Conservation (phyloP, 2,888 invertebrate genomes). For the Micoletzkya japonica region DNA sequence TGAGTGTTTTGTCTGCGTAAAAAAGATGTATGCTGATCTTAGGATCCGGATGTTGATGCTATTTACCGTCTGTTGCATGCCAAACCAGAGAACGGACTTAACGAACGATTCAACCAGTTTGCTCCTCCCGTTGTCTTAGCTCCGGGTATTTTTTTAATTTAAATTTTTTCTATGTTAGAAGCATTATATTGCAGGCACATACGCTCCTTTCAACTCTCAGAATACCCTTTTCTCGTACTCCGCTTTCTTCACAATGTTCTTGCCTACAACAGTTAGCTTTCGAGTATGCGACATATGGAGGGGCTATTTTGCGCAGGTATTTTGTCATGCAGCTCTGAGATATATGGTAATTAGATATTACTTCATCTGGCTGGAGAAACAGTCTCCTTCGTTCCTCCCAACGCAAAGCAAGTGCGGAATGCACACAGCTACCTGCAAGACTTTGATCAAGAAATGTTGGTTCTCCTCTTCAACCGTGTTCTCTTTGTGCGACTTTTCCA, state of each 20-base stretch:
- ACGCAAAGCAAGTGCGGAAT: constrained; percentile 43
- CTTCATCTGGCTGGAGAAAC: constrained; percentile 38
- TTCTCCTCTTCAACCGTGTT: neutral
- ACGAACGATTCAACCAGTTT: constrained; percentile 35
- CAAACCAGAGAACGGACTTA: constrained; percentile 30
- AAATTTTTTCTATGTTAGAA: too few species aligned
- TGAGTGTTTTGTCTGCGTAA: neutral
- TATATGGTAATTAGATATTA: constrained; percentile 31
- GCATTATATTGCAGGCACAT: constrained; percentile 30
- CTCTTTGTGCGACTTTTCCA: neutral
- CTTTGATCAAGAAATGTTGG: constrained; percentile 33
- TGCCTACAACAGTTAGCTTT: constrained; percentile 43
- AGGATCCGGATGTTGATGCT: constrained; percentile 31
- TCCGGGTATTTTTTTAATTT: constrained; percentile 27
- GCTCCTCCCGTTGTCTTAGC: constrained; percentile 38
- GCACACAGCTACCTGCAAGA: constrained; percentile 43
- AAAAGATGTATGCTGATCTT: neutral
- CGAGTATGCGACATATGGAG: constrained; percentile 43
- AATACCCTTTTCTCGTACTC: constrained; percentile 43
- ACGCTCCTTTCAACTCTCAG: constrained; percentile 48
- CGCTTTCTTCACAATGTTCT: constrained; percentile 44
- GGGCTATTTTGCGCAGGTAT: constrained; percentile 37
- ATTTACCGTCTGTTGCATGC: constrained; percentile 39
- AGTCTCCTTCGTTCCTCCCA: constrained; percentile 41
- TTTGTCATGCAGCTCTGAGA: too few species aligned